A percentile compares a stretch with the other conserved stretches of the same genome.
phyloP scores from a whole-genome alignment of 1,140 invertebrate species.

The Brachionus asplanchnoidis region DNA sequence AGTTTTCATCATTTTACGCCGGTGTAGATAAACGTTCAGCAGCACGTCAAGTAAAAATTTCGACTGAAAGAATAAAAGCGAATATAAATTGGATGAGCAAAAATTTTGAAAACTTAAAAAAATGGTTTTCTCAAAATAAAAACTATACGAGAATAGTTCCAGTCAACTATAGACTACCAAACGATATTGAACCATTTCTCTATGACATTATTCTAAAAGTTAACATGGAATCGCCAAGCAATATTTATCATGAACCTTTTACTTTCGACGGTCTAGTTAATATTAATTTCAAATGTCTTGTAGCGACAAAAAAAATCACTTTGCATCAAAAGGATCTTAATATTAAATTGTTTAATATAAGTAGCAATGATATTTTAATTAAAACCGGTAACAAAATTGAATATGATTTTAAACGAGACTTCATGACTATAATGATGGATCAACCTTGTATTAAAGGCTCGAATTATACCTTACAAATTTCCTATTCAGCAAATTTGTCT shows the following conservation, averaged over 20 bases:
- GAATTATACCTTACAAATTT: background rate
- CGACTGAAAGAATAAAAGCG: slow-evolving; percentile 20
- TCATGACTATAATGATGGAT: background rate
- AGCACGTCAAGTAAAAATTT: background rate
- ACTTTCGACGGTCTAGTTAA: background rate
- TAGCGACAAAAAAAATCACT: background rate
- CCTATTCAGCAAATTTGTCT: background rate
- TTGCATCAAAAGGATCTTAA: slow-evolving; percentile 17
- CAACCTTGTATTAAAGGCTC: background rate
- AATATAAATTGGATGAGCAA: slow-evolving; percentile 20
- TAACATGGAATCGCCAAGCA: background rate
- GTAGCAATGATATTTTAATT: too few relatives aligned
- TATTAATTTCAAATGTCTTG: background rate
- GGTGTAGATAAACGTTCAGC: background rate
- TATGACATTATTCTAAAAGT: slow-evolving; percentile 6
- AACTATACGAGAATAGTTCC: background rate
- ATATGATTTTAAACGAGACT: slow-evolving; percentile 21
- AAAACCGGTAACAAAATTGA: background rate
- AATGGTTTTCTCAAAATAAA: background rate
- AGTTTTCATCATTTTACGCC: slow-evolving; percentile 17
- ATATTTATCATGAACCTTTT: background rate
- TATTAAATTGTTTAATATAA: background rate
- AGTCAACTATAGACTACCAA: slow-evolving; percentile 19
- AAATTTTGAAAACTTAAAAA: background rate
- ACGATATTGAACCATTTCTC: slow-evolving; percentile 1